These are phyloP conservation scores for Theretra japonica DNA, from an alignment of 2,888 invertebrate genomes.

Conservation along the genomic window DNA sequence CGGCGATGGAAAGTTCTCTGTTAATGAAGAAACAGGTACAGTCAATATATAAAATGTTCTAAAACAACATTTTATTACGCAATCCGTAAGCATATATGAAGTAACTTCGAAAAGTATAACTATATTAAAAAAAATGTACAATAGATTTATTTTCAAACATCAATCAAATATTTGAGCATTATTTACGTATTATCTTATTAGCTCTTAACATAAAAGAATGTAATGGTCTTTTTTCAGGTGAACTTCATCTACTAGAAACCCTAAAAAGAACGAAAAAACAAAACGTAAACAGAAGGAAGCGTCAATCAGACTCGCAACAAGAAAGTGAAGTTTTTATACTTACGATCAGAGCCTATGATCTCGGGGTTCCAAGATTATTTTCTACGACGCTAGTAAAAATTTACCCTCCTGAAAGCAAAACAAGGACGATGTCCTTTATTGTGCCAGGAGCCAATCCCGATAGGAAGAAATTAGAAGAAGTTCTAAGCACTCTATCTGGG, in stretches of 20 bases:
- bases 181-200: too few species aligned
- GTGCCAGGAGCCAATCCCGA: conserved; percentile 91
- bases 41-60: too few species aligned
- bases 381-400: conserved; percentile 90
- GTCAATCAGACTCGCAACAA: conserved; percentile 73
- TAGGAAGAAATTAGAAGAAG: conserved; percentile 89
- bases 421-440: conserved; percentile 91
- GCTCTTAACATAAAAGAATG: not conserved
- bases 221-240: conserved; percentile 73
- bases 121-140: too few species aligned
- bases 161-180: too few species aligned
- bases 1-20: conserved; percentile 89
- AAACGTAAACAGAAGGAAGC: conserved; percentile 74
- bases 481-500: conserved; percentile 91
- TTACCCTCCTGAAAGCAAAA: conserved; percentile 90
- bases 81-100: too few species aligned
- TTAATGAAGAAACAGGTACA: conserved; percentile 91
- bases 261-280: conserved; percentile 75
- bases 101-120: too few species aligned
- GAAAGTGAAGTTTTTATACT: conserved; percentile 86
- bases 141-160: too few species aligned
- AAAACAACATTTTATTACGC: too few species aligned
- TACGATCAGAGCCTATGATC: conserved; percentile 92
- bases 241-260: conserved; percentile 86
- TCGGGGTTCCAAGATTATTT: conserved; percentile 91